Evolutionary conservation across 1,140 invertebrate species (phyloP).

Genomic region (Drosophila orosa): DNA sequence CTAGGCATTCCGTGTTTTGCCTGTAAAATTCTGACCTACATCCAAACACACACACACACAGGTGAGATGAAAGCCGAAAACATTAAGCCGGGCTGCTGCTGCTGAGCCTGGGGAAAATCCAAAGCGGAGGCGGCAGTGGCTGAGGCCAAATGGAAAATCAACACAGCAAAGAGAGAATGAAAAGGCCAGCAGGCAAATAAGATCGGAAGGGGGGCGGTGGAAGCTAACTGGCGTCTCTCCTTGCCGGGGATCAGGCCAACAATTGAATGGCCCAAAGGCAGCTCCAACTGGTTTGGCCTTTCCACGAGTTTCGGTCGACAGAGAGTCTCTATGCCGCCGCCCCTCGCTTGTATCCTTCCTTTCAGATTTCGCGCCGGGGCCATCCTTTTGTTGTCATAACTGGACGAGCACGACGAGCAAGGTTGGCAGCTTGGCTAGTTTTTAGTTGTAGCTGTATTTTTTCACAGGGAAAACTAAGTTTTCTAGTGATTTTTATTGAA

Average conservation of each 20-base stretch:
- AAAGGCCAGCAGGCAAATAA: slow-evolving; percentile 52
- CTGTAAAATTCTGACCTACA: slow-evolving; percentile 34
- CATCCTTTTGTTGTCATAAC: slow-evolving; percentile 63
- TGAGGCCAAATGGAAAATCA: slow-evolving; percentile 46
- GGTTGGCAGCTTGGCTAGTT: slow-evolving; percentile 12
- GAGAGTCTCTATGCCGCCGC: slow-evolving; percentile 6
- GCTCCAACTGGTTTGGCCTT: slow-evolving; percentile 29
- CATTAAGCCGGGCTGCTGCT: slow-evolving; percentile 30
- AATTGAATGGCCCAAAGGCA: slow-evolving; percentile 57
- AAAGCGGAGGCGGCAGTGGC: slow-evolving; percentile 12
- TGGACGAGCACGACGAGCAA: slow-evolving; percentile 10
- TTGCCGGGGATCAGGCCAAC: slow-evolving; percentile 53
- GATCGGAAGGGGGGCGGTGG: slow-evolving; percentile 6
- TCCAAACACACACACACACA: slow-evolving; percentile 8
- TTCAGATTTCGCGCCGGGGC: slow-evolving; percentile 35
- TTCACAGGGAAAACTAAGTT: neutral
- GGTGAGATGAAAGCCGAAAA: slow-evolving; percentile 41
- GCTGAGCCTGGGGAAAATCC: slow-evolving; percentile 29
- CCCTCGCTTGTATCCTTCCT: slow-evolving; percentile 11
- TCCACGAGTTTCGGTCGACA: slow-evolving; percentile 4
- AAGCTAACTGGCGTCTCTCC: slow-evolving; percentile 23
- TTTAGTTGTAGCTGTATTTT: neutral
- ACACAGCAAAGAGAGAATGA: slow-evolving; percentile 53
- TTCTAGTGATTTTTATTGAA: neutral
- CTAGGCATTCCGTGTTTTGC: slow-evolving; percentile 8